Base-by-base conservation (phyloP, 2,113 vertebrate genomes). In the Labeo rohita region DNA sequence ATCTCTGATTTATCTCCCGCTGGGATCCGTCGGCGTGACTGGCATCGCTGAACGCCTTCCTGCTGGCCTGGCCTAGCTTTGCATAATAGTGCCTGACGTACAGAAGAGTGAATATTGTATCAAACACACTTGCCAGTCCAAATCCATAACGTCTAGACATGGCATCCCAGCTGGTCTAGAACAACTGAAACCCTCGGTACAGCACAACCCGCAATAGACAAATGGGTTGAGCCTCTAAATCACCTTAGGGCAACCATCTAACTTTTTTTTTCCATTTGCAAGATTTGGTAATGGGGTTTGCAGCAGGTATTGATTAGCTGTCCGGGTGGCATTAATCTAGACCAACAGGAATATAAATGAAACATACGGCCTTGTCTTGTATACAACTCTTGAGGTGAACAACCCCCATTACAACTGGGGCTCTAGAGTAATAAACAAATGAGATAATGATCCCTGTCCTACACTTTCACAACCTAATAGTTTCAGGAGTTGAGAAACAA, bases 251-350 rank as follows among this genome's bases (percentile, higher is more conserved):
- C 39, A 66, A 80, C 65, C 76, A 54, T 79, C 73, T 10, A 36
- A 49, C 65, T 56, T 10, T 47, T 82, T 70, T 43, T 73, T 50
- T 66, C 34, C 61, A 85, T 80, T 76, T 74, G 23, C 15, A 54
- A 78, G 74, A 79, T 65, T 76, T 52, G 49, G 34, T 85, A 81
- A 85, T 56, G 79, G 74, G 74, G 61, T 88, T 87, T 63, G 13
- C 70, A 83, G 82, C 73, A 28, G 84, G 39, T 89, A 90, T 86
- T 88, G 86, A 89, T 88, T 80, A 80, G 8, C 34, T 79, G 82
- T 79, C 78, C 9, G 16, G 6, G 6, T 83, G n/a, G 11, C 86
- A 83, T 83, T 59, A 82, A 81, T 88, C 83, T 73, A 39, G 45
- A 54, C 86, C 65, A 90, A 66, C 59, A 49, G 50, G 87, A 21